These are phyloP conservation scores for Drosophila lacteicornis DNA, from an alignment of 1,140 invertebrate species.

Conservation along the genomic window DNA sequence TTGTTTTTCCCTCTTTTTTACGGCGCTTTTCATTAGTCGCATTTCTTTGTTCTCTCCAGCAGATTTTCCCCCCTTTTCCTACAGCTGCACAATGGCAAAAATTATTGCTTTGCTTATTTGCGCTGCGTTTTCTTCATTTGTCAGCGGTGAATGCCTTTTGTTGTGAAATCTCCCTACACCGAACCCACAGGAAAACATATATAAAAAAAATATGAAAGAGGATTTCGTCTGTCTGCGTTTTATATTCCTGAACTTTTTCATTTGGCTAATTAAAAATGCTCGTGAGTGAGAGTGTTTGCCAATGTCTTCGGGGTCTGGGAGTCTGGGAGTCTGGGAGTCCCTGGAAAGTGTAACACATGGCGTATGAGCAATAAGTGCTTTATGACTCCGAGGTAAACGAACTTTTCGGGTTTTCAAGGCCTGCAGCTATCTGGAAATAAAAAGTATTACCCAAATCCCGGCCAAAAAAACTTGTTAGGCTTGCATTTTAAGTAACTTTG, in stretches of 20 bases:
- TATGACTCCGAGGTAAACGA: constrained; percentile 66
- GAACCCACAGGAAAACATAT: constrained; percentile 44
- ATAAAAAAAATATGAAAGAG: constrained; percentile 40
- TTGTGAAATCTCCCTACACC: constrained; percentile 10
- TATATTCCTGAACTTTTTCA: constrained; percentile 78
- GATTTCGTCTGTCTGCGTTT: constrained; percentile 38
- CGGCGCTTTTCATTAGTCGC: constrained; percentile 57
- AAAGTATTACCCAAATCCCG: constrained; percentile 20
- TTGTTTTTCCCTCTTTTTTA: constrained; percentile 38
- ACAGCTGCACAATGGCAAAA: constrained; percentile 60
- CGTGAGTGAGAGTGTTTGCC: constrained; percentile 49
- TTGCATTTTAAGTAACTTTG: constrained; percentile 48
- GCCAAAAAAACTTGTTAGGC: constrained; percentile 38
- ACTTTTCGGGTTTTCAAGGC: constrained; percentile 41
- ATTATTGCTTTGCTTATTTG: constrained; percentile 77
- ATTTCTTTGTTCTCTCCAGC: constrained; percentile 65
- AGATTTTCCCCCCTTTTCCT: background rate
- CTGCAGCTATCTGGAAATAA: constrained; percentile 16
- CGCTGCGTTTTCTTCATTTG: constrained; percentile 74
- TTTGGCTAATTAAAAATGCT: constrained; percentile 82
- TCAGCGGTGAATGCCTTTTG: constrained; percentile 44
- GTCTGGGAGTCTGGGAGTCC: constrained; percentile 39
- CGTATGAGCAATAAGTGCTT: constrained; percentile 73
- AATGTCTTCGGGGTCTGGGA: constrained; percentile 62
- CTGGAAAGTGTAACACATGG: constrained; percentile 70